Percentiles rank a stretch among this genome's conserved stretches.
Conservation (phyloP, 2,113 vertebrate genomes). For the Aythya baeri region DNA sequence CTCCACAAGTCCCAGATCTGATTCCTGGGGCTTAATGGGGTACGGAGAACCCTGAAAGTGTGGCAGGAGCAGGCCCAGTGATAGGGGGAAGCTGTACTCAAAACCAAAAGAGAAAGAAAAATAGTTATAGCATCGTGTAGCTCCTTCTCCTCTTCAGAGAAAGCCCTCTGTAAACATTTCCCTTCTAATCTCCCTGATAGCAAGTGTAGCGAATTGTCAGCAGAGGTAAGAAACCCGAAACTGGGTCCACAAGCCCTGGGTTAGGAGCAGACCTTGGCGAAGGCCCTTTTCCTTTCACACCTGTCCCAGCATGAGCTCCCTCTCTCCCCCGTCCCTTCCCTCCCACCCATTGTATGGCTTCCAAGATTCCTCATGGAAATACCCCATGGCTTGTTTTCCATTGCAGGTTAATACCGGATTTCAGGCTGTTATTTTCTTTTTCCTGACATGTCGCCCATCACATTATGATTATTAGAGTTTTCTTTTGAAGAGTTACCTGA, state of each 20-base stretch:
- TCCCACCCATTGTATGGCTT: conserved; percentile 45
- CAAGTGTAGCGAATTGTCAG: conserved; percentile 44
- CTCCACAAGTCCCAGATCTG: neutral
- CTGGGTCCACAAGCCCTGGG: neutral
- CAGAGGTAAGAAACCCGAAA: conserved; percentile 57
- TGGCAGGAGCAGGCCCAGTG: neutral
- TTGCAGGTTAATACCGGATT: conserved; percentile 57
- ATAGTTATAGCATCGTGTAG: rapidly evolving
- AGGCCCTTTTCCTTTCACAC: conserved; percentile 31
- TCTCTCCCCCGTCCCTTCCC: neutral
- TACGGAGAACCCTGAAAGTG: neutral
- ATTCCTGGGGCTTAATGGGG: neutral
- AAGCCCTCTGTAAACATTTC: neutral
- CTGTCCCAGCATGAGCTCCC: neutral
- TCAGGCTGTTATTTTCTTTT: conserved; percentile 53
- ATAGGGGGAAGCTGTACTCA: neutral
- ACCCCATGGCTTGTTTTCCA: conserved; percentile 73
- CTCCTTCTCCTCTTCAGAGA: neutral
- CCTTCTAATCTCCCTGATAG: neutral
- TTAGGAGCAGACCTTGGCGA: conserved; percentile 51
- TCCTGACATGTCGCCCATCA: conserved; percentile 66
- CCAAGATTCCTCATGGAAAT: conserved; percentile 76
- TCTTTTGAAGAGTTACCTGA: conserved; percentile 79
- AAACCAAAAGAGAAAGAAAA: neutral
- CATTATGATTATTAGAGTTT: conserved; percentile 70